Evolutionary conservation across 2,888 invertebrate species (phyloP).

Genomic region (Hoplodrina ambigua): DNA sequence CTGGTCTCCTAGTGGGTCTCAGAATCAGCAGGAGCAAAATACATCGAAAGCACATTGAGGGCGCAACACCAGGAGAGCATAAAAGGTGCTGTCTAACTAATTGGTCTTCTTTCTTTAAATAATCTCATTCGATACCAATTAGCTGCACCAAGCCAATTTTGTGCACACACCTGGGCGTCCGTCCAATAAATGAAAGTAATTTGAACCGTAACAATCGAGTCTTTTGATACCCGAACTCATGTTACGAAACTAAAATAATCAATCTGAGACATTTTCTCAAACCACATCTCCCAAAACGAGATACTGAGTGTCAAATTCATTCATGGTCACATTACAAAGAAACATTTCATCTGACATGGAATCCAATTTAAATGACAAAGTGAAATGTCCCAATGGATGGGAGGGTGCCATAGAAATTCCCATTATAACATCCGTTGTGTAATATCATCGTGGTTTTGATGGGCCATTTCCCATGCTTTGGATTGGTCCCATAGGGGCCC

Average conservation of each 20-base stretch:
- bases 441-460: slow-evolving; percentile 38
- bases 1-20: no score
- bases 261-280: background rate
- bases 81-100: no score
- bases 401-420: slow-evolving; percentile 17
- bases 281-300: background rate
- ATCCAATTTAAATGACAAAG: slow-evolving; percentile 46
- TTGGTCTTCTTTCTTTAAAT: no score
- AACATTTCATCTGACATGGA: slow-evolving; percentile 1
- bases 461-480: slow-evolving; percentile 31
- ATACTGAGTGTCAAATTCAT: slow-evolving; percentile 10
- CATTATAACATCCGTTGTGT: slow-evolving; percentile 18
- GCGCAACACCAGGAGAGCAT: no score
- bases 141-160: no score
- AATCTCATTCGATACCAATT: no score
- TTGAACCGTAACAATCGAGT: background rate
- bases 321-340: background rate
- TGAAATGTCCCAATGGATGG: slow-evolving; percentile 12
- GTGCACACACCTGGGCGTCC: no score
- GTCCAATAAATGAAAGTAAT: background rate
- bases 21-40: no score
- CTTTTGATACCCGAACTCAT: background rate
- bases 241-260: background rate
- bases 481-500: slow-evolving; percentile 33
- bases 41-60: no score